Conservation (phyloP, 2,888 invertebrate genomes). For the Microctonus aethiopoides region DNA sequence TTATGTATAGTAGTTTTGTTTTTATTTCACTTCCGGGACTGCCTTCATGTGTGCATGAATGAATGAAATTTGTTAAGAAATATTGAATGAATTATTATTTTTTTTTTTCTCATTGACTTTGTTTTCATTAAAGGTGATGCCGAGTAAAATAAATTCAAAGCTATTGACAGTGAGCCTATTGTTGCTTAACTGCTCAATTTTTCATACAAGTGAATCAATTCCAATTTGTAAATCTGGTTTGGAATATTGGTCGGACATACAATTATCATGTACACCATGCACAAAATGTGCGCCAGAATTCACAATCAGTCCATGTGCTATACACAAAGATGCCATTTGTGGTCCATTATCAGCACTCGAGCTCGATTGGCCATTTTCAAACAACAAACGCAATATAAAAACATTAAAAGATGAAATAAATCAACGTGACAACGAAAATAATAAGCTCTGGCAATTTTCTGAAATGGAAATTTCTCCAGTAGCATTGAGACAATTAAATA, state of each 20-base stretch:
- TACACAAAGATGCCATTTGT: constrained; percentile 81
- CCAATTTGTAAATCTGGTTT: constrained; percentile 68
- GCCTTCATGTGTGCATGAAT: not conserved
- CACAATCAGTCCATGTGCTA: constrained; percentile 79
- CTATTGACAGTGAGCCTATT: constrained; percentile 54
- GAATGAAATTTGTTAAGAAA: not conserved
- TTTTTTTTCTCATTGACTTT: constrained; percentile 13
- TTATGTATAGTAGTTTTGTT: not conserved
- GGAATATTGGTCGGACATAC: constrained; percentile 78
- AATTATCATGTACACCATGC: constrained; percentile 77
- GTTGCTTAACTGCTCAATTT: constrained; percentile 39
- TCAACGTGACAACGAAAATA: not conserved
- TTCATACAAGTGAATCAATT: constrained; percentile 46
- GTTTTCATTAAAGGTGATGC: constrained; percentile 55
- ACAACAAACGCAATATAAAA: not conserved
- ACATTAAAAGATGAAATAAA: not conserved
- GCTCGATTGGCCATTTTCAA: constrained; percentile 72
- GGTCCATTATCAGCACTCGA: constrained; percentile 76
- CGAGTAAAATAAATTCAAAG: constrained; percentile 49
- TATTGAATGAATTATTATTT: not conserved
- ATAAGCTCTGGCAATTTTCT: constrained; percentile 19
- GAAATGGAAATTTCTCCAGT: constrained; percentile 15
- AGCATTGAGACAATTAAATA: constrained; percentile 2
- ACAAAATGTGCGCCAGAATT: constrained; percentile 76
- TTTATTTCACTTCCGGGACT: not conserved